Conservation (phyloP, 2,797 vertebrate genomes). For the Gallirallus australis region DNA sequence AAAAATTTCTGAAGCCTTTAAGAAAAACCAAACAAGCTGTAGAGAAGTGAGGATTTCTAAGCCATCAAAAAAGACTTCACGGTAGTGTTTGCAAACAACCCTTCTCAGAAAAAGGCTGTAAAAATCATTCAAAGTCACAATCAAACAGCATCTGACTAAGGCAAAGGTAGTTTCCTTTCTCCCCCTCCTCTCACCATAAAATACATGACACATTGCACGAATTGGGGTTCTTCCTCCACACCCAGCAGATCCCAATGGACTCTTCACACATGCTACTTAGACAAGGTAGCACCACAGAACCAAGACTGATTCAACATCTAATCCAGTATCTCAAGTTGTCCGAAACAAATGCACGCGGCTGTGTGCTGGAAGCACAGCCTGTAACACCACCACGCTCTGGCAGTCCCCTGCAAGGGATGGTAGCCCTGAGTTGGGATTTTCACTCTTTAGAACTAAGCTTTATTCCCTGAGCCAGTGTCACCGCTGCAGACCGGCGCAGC, state of each 20-base stretch:
- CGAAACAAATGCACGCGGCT: rapidly evolving
- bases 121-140: background rate
- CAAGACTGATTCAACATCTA: background rate
- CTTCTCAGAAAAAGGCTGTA: background rate
- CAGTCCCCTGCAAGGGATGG: background rate
- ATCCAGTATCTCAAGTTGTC: background rate
- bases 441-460: background rate
- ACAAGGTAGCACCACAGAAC: background rate
- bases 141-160: background rate
- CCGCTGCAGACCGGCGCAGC: background rate
- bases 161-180: background rate
- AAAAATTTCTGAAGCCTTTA: background rate
- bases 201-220: background rate
- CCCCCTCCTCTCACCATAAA: background rate
- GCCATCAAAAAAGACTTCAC: background rate
- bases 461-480: background rate
- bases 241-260: background rate
- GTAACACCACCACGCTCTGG: background rate
- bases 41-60: background rate
- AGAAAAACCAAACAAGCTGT: background rate
- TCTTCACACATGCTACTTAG: background rate
- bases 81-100: background rate
- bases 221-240: background rate
- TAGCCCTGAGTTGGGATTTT: background rate
- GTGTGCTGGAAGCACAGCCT: background rate